phyloP scores from a whole-genome alignment of 2,113 vertebrate genomes.

The Sinocyclocheilus anshuiensis region DNA sequence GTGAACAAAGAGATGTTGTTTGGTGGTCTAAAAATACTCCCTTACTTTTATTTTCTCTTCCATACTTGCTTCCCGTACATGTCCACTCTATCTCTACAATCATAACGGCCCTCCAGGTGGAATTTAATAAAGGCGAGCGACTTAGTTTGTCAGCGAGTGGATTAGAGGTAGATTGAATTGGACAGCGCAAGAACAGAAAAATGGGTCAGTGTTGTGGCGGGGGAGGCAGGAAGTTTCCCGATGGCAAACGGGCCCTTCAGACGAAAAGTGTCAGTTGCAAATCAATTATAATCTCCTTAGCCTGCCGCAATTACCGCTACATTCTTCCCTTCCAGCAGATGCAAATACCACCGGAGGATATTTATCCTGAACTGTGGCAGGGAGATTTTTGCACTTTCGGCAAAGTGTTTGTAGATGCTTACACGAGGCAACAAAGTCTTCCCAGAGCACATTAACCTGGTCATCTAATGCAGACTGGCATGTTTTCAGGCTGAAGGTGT shows the following conservation, averaged over 20 bases:
- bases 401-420: constrained; percentile 4
- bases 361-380: not conserved
- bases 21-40: constrained; percentile 24
- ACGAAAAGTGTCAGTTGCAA: constrained; percentile 40
- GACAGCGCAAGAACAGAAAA: constrained; percentile 51
- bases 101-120: constrained; percentile 29
- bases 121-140: constrained; percentile 48
- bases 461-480: not conserved
- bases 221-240: constrained; percentile 16
- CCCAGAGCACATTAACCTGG: constrained; percentile 19
- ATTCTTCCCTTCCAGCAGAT: not conserved
- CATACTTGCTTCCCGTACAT: not conserved
- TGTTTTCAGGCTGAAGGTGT: not conserved
- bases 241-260: constrained; percentile 22
- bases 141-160: constrained; percentile 48
- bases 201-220: constrained; percentile 52
- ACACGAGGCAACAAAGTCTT: constrained; percentile 14
- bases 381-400: constrained; percentile 6
- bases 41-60: not conserved
- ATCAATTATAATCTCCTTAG: constrained; percentile 45
- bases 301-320: constrained; percentile 2
- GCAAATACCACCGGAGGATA: constrained; percentile 18
- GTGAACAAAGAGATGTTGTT: constrained; percentile 7
- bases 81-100: constrained; percentile 1
- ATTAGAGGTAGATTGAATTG: constrained; percentile 52